phyloP scores from a whole-genome alignment of 2,888 invertebrate genomes.

The Panzeria rudis region DNA sequence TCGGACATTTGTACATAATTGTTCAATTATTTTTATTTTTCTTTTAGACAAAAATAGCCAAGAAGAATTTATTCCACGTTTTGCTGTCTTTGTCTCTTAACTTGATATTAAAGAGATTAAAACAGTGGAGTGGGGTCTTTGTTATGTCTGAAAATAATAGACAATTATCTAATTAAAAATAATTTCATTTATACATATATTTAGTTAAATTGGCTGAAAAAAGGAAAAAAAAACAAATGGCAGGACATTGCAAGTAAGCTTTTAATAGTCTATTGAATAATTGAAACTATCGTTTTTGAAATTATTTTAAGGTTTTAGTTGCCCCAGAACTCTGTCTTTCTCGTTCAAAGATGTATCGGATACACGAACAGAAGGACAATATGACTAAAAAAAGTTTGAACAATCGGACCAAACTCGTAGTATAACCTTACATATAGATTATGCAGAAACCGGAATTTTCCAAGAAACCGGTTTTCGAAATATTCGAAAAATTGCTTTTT shows the following conservation, averaged over 20 bases:
- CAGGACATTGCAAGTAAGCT: not conserved
- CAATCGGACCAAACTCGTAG: too few species aligned
- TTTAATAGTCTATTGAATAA: not conserved
- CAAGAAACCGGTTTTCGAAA: too few species aligned
- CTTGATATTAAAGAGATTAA: conserved; percentile 31
- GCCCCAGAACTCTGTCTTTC: not conserved
- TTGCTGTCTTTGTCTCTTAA: conserved; percentile 15
- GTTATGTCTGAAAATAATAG: conserved; percentile 61
- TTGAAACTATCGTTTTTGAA: not conserved
- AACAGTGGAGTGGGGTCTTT: not conserved
- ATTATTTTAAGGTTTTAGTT: not conserved
- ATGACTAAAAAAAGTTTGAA: too few species aligned
- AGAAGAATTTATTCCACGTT: conserved; percentile 39
- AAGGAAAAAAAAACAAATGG: not conserved
- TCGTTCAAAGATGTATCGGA: not conserved
- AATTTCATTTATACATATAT: conserved; percentile 52
- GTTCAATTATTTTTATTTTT: conserved; percentile 80
- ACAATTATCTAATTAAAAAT: conserved; percentile 68
- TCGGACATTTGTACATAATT: conserved; percentile 82
- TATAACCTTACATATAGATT: too few species aligned
- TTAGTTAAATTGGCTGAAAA: conserved; percentile 29
- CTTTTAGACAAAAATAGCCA: conserved; percentile 38
- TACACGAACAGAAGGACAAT: too few species aligned
- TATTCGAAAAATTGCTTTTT: too few species aligned
- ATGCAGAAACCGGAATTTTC: too few species aligned